Conservation (phyloP, 2,888 invertebrate species). For the Aromia moschata region DNA sequence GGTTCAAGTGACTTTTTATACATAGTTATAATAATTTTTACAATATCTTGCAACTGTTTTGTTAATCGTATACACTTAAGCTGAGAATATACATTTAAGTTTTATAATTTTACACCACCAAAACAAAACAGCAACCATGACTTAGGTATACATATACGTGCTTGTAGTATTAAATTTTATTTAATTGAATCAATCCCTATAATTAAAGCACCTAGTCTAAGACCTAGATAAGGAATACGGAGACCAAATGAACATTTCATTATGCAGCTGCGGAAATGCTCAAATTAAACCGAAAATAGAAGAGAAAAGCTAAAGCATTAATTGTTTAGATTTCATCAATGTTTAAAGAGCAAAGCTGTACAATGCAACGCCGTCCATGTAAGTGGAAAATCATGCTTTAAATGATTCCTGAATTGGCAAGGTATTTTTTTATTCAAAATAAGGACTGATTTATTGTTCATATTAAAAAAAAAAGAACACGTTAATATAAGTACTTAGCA, state of each 20-base stretch:
- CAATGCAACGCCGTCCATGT: constrained; percentile 21
- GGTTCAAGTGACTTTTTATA: too few species aligned
- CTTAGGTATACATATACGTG: too few species aligned
- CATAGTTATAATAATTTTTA: too few species aligned
- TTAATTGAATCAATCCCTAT: too few species aligned
- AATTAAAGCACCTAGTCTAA: constrained; percentile 1
- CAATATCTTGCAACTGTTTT: too few species aligned
- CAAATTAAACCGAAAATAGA: not conserved
- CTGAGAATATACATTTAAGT: too few species aligned
- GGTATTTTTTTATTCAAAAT: constrained; percentile 11
- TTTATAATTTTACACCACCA: too few species aligned
- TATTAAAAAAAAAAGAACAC: constrained; percentile 4
- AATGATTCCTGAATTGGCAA: constrained; percentile 4
- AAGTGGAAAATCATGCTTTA: constrained; percentile 13
- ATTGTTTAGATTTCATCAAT: constrained; percentile 5
- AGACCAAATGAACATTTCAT: constrained; percentile 5
- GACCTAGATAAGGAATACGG: constrained; percentile 1
- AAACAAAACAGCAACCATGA: too few species aligned
- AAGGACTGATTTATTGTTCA: constrained; percentile 9
- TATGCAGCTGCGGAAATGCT: constrained; percentile 6
- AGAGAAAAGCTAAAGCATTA: constrained; percentile 6
- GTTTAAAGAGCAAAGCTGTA: constrained; percentile 11
- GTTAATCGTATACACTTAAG: too few species aligned
- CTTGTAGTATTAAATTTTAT: too few species aligned
- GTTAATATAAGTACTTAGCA: constrained; percentile 13